Percentiles rank a stretch among this genome's conserved stretches.
phyloP scores from a whole-genome alignment of 2,888 invertebrate genomes.

The Cheilosia vulpina region DNA sequence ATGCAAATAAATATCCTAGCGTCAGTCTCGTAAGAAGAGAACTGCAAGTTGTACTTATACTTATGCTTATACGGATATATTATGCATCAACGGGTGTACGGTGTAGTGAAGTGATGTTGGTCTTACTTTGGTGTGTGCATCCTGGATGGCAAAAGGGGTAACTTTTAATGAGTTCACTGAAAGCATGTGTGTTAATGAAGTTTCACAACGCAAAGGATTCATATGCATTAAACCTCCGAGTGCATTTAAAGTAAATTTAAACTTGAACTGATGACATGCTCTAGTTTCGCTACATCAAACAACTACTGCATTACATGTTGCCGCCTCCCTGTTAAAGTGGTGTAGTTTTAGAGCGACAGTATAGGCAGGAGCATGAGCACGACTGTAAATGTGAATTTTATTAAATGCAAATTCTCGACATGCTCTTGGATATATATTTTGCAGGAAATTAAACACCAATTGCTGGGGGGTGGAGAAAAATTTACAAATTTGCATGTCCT shows the following conservation, averaged over 20 bases:
- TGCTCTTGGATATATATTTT: neutral
- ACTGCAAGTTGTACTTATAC: neutral
- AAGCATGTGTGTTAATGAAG: constrained; percentile 75
- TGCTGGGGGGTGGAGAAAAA: constrained; percentile 2
- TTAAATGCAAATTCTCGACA: constrained; percentile 59
- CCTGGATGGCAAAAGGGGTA: constrained; percentile 48
- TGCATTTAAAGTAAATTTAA: constrained; percentile 66
- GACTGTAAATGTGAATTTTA: constrained; percentile 65
- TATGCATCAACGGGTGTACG: neutral
- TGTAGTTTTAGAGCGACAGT: constrained; percentile 44
- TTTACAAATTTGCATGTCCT: no score
- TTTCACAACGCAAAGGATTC: constrained; percentile 67
- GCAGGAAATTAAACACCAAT: constrained; percentile 60
- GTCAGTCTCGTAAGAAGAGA: constrained; percentile 10
- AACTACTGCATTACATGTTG: constrained; percentile 31
- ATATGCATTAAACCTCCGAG: constrained; percentile 58
- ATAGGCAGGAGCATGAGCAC: neutral
- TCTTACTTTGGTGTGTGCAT: neutral
- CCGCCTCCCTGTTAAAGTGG: constrained; percentile 63
- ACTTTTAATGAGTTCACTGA: constrained; percentile 75
- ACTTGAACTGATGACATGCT: constrained; percentile 76
- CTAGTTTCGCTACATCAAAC: constrained; percentile 67
- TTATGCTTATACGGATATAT: neutral
- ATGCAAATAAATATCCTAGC: constrained; percentile 53
- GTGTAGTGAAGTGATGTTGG: constrained; percentile 1